A percentile compares a stretch with the other conserved stretches of the same genome.
Evolutionary conservation across 2,888 invertebrate genomes (phyloP).

Genomic region (Lysandra coridon): DNA sequence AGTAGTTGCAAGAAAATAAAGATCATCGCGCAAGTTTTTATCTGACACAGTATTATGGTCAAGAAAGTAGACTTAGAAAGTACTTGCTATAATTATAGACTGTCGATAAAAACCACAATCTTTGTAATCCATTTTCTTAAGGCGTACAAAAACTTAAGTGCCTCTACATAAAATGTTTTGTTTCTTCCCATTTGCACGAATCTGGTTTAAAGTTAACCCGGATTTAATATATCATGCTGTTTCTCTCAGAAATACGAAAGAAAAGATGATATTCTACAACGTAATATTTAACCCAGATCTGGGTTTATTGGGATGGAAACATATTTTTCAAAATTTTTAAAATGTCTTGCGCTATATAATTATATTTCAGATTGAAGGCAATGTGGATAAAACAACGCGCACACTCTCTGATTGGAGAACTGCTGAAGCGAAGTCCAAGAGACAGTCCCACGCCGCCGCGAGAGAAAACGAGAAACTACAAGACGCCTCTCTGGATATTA

Average conservation of each 20-base stretch:
- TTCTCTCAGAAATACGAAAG: too few relatives aligned
- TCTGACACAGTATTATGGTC: conserved; percentile 8
- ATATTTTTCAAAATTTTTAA: background rate
- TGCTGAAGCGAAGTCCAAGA: conserved; percentile 93
- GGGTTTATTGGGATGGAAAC: background rate
- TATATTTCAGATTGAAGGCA: conserved; percentile 82
- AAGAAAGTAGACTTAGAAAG: conserved; percentile 13
- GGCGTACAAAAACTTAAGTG: conserved; percentile 7
- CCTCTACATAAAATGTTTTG: background rate
- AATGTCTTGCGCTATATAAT: background rate
- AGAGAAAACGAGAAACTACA: conserved; percentile 95
- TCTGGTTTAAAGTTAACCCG: too few relatives aligned
- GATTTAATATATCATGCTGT: too few relatives aligned
- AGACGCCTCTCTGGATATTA: conserved; percentile 82
- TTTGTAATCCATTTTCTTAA: conserved; percentile 16
- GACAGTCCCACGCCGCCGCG: conserved; percentile 91
- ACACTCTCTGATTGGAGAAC: conserved; percentile 91
- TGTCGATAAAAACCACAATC: conserved; percentile 7
- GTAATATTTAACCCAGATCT: too few relatives aligned
- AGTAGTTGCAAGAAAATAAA: background rate
- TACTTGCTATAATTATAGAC: conserved; percentile 9
- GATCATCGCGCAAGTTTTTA: conserved; percentile 13
- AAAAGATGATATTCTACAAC: too few relatives aligned
- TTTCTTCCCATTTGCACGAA: background rate
- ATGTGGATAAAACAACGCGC: conserved; percentile 92